Evolutionary conservation across 1,140 invertebrate species (phyloP).

Genomic region (Diachasma alloeum): DNA sequence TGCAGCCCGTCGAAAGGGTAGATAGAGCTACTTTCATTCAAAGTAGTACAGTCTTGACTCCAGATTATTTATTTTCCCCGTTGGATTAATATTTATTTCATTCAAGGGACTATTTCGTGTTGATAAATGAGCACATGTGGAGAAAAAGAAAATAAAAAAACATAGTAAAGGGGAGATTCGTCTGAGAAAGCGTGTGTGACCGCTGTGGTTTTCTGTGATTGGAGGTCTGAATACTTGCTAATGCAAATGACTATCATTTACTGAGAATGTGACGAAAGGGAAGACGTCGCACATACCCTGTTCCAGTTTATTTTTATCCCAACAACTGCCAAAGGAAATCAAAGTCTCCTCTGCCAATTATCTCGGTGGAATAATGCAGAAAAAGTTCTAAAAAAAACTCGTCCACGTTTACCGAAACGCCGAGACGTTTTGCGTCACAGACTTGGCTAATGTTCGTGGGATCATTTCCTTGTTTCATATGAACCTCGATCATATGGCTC

Average conservation of each 20-base stretch:
- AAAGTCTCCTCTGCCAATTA: neutral
- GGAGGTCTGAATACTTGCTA: constrained; percentile 18
- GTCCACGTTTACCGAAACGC: neutral
- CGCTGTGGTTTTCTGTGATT: neutral
- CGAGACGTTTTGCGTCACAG: neutral
- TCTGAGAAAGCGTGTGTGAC: neutral
- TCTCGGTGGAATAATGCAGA: neutral
- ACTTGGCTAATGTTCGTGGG: neutral
- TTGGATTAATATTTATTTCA: too few species aligned
- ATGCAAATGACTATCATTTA: constrained; percentile 30
- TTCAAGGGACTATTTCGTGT: neutral
- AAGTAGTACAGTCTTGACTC: too few species aligned
- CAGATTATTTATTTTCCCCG: too few species aligned
- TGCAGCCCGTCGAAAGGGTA: too few species aligned
- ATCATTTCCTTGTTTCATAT: neutral
- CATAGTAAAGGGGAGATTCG: neutral
- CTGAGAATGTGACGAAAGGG: neutral
- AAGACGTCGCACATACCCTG: neutral
- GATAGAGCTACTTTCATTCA: too few species aligned
- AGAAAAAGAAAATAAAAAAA: neutral
- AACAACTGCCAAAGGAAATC: neutral
- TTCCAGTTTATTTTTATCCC: neutral
- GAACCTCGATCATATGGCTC: too few species aligned
- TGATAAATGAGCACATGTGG: neutral
- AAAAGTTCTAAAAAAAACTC: neutral